phyloP scores from a whole-genome alignment of 92 coral and sea anemone genomes.

The Parazoanthus swiftii region DNA sequence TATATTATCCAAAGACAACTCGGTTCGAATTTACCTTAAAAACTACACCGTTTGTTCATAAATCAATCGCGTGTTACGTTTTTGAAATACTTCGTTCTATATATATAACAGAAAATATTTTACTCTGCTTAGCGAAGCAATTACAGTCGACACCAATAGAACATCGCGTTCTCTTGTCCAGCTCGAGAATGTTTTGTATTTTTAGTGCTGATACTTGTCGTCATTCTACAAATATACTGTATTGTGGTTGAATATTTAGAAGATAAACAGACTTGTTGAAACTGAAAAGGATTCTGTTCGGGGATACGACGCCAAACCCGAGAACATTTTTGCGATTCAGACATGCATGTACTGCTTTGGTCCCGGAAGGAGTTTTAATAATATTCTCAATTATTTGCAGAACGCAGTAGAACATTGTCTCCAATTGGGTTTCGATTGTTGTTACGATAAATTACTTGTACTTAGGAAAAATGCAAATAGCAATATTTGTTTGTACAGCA shows the following conservation, averaged over 20 bases:
- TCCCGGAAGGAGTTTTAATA: background rate
- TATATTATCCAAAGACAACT: background rate
- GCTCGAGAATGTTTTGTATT: background rate
- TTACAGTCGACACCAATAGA: background rate
- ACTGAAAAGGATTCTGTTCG: background rate
- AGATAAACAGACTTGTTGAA: background rate
- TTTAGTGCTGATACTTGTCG: background rate
- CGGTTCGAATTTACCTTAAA: background rate
- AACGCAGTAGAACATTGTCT: background rate
- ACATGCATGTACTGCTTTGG: background rate
- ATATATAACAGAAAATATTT: no score
- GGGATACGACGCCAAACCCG: background rate
- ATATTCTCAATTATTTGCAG: background rate
- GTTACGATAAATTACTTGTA: background rate
- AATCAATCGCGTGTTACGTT: slow-evolving; percentile 18
- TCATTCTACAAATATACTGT: background rate
- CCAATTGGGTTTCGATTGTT: background rate
- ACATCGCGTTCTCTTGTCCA: background rate
- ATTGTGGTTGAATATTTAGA: background rate
- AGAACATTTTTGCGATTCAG: background rate
- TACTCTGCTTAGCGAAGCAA: background rate
- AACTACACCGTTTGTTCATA: slow-evolving; percentile 1
- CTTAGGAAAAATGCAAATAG: background rate
- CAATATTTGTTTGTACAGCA: background rate
- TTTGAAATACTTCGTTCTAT: background rate